Evolutionary conservation across 2,113 vertebrate species (phyloP), one percentile per base, ranked within the genome.

Genomic region (Shinisaurus crocodilurus): DNA sequence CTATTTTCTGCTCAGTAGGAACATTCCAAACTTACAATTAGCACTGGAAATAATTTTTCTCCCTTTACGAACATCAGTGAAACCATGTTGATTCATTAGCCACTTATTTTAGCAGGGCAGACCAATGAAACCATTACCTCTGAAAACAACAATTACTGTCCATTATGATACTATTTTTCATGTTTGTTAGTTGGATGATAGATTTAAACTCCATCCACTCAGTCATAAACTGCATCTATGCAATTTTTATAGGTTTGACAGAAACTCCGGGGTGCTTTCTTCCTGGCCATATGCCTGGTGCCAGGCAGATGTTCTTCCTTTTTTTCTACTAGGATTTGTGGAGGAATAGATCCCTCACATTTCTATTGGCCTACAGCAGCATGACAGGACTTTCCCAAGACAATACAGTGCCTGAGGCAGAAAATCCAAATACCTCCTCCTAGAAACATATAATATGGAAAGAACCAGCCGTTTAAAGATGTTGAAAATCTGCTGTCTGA

Each of bases 71-170:
- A 60, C 57, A n/a, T 90, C 90, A 87, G 67, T 5, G 6, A 13
- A 90, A 69, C 60, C 65, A 65, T 5, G 13, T 70, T 89, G 83
- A 0, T 0, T 82, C 60, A 50, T 50, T 69, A 89, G 50, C 29
- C 43, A 3, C 80, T 92, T 94, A 50, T 79, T 83, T 76, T 29
- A 90, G 37, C 5, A 27, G 37, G 32, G 1, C 20, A 65, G 89
- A 87, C 0, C n/a, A 85, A 72, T 40, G 89, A 45, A 15, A 77
- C 23, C n/a, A 23, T 75, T 80, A 74, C 6, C 27, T 65, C 89
- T 91, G 79, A 76, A 90, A 93, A 85, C 10, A 82, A 91, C 63
- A 2, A 63, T 63, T 54, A 63, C 48, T 82, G 86, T 85, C 72
- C 70, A 9, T 60, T 37, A 82, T 83, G 82, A 67, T 87, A 25